These are phyloP conservation scores for Ecdyonurus torrentis DNA, from an alignment of 2,888 invertebrate genomes.

Conservation along the genomic window DNA sequence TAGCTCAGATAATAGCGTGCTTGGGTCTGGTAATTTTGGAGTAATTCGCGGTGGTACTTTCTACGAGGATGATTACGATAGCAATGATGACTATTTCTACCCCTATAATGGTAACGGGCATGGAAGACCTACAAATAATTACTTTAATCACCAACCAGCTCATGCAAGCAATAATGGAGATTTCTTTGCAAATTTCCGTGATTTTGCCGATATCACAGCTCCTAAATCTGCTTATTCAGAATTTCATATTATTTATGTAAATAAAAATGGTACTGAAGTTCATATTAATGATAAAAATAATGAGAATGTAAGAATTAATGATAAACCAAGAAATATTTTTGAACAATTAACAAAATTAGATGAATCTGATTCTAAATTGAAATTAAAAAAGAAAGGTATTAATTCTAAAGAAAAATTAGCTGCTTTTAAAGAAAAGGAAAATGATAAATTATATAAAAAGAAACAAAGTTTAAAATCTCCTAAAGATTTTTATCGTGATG, in stretches of 20 bases:
- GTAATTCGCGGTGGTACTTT: constrained; percentile 52
- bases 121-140: constrained; percentile 38
- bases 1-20: constrained; percentile 30
- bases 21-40: constrained; percentile 75
- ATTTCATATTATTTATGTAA: constrained; percentile 47
- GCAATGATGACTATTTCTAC: constrained; percentile 24
- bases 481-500: background rate
- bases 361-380: background rate
- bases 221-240: constrained; percentile 67
- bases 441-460: background rate
- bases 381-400: background rate
- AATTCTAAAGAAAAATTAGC: background rate
- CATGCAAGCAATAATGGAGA: constrained; percentile 41
- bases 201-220: constrained; percentile 77
- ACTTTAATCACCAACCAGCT: constrained; percentile 52
- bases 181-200: constrained; percentile 77
- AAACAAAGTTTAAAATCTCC: background rate
- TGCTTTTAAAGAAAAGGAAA: background rate
- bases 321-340: constrained; percentile 1
- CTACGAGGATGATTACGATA: constrained; percentile 22
- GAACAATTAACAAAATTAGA: background rate
- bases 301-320: background rate
- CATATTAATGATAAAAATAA: too few species aligned
- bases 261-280: constrained; percentile 7
- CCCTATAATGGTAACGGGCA: constrained; percentile 41